Conservation (phyloP, 2,113 vertebrate genomes). For the Sander vitreus region DNA sequence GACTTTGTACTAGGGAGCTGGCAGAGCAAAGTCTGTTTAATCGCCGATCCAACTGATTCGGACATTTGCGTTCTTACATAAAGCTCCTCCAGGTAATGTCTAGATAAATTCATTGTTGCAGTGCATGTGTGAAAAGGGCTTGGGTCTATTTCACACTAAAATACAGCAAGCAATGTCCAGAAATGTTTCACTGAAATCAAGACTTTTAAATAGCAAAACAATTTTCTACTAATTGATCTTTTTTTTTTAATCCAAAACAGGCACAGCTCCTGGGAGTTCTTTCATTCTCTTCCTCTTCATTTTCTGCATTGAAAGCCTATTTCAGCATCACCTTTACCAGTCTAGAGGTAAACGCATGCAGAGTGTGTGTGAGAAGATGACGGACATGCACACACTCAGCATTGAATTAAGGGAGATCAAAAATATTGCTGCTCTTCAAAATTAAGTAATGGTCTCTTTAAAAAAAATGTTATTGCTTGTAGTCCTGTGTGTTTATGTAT, state of each 20-base stretch:
- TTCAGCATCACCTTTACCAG: neutral
- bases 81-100: too few relatives aligned
- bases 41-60: too few relatives aligned
- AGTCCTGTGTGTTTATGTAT: conserved; percentile 26
- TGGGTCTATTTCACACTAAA: too few relatives aligned
- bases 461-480: conserved; percentile 20
- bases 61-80: too few relatives aligned
- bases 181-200: too few relatives aligned
- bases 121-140: too few relatives aligned
- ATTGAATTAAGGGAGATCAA: conserved; percentile 16
- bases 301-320: neutral
- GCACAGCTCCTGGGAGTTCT: neutral
- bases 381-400: neutral
- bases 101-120: too few relatives aligned
- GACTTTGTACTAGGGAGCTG: too few relatives aligned
- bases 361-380: neutral
- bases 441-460: neutral
- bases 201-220: neutral
- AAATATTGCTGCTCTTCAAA: conserved; percentile 22
- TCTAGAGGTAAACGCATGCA: neutral
- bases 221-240: neutral
- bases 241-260: neutral
- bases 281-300: neutral
- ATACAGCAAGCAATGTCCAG: too few relatives aligned
- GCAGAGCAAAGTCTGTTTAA: too few relatives aligned